Conservation (phyloP, 2,113 vertebrate genomes). For the Apus apus region DNA sequence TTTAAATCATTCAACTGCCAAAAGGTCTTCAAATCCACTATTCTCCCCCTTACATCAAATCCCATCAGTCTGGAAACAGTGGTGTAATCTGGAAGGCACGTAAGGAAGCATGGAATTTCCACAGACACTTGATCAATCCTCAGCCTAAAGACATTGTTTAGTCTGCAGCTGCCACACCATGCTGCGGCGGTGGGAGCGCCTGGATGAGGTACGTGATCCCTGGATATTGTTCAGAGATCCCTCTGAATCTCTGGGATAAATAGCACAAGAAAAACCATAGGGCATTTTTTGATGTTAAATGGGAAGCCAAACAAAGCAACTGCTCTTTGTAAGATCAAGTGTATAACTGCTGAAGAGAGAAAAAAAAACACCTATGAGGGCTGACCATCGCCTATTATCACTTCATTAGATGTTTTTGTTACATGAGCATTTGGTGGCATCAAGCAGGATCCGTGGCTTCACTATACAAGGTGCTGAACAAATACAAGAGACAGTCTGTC, state of each 20-base stretch:
- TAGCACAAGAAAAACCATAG: not conserved
- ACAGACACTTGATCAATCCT: not conserved
- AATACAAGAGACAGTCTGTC: not conserved
- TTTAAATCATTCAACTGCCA: not conserved
- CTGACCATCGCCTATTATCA: not conserved
- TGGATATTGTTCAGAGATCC: not conserved
- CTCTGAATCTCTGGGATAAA: not conserved
- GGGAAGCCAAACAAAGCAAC: not conserved
- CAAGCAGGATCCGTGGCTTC: not conserved
- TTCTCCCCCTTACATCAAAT: not conserved
- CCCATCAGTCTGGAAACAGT: not conserved
- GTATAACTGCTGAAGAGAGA: not conserved
- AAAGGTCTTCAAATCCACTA: not conserved
- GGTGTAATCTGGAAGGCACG: not conserved
- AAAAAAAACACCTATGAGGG: not conserved
- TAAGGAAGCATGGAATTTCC: not conserved
- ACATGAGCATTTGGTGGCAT: not conserved
- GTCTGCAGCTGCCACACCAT: not conserved
- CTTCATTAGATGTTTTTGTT: not conserved
- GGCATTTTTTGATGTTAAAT: not conserved
- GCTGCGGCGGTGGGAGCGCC: not conserved
- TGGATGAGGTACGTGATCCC: fast-evolving
- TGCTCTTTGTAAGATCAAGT: not conserved
- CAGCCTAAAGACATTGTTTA: not conserved
- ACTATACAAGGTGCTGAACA: not conserved